Percentiles rank a stretch among this genome's conserved stretches.
These are phyloP conservation scores for Mellivora capensis DNA, from an alignment of 2,113 vertebrate species.

Conservation along the genomic window DNA sequence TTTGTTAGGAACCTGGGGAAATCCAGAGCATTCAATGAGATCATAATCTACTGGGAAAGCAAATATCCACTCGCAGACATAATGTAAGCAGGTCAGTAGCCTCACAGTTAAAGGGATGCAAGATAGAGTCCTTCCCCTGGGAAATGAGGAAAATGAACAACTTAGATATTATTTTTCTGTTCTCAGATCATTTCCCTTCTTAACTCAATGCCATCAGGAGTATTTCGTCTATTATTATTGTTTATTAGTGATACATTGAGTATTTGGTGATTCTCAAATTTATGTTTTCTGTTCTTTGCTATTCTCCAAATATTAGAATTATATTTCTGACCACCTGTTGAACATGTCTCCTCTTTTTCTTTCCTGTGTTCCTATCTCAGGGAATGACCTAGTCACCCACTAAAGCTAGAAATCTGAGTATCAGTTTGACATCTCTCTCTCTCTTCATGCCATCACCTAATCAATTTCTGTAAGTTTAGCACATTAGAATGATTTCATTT, in stretches of 20 bases:
- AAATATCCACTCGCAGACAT: background rate
- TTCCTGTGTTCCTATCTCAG: background rate
- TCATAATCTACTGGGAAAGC: background rate
- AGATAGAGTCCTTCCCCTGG: background rate
- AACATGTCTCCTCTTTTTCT: background rate
- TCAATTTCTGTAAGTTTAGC: background rate
- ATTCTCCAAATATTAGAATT: background rate
- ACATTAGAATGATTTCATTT: background rate
- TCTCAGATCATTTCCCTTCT: background rate
- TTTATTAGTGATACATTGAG: background rate
- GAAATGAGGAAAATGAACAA: background rate
- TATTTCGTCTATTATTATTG: background rate
- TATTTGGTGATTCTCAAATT: background rate
- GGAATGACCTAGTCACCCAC: background rate
- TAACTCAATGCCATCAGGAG: background rate
- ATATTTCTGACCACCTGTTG: background rate
- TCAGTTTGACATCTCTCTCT: background rate
- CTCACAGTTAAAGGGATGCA: background rate
- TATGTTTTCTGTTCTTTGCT: background rate
- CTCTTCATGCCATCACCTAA: background rate
- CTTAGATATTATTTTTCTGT: background rate
- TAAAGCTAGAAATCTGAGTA: background rate
- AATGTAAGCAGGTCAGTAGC: background rate
- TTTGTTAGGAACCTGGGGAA: background rate
- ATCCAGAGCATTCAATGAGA: background rate